Evolutionary conservation across 2,888 invertebrate genomes (phyloP).

Genomic region (Lycophotia porphyrea): DNA sequence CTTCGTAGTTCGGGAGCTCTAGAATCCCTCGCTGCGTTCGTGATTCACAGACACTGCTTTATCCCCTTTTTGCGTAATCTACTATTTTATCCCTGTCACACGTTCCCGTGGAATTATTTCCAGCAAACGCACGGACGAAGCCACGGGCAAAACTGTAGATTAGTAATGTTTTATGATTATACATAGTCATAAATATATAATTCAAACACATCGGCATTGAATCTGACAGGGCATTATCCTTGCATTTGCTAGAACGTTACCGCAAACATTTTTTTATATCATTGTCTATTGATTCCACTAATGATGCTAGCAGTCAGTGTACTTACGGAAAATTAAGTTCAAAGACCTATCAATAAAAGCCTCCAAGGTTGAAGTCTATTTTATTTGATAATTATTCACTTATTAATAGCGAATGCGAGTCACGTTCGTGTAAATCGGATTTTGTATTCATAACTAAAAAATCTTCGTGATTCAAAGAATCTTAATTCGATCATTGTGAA

Average conservation of each 20-base stretch:
- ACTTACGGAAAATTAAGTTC: slow-evolving; percentile 53
- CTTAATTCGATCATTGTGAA: slow-evolving; percentile 6
- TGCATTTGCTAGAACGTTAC: slow-evolving; percentile 23
- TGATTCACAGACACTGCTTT: too few relatives aligned
- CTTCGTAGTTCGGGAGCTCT: too few relatives aligned
- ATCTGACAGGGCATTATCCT: slow-evolving; percentile 32
- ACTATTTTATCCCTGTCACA: not conserved
- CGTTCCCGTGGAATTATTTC: not conserved
- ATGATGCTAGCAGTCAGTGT: slow-evolving; percentile 60
- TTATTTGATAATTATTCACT: slow-evolving; percentile 50
- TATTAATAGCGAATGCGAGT: slow-evolving; percentile 41
- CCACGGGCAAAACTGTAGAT: not conserved
- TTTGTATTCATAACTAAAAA: slow-evolving; percentile 23
- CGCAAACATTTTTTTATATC: slow-evolving; percentile 43
- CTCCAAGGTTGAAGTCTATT: slow-evolving; percentile 55
- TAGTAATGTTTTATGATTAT: not conserved
- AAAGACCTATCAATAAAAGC: slow-evolving; percentile 53
- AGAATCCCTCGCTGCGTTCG: too few relatives aligned
- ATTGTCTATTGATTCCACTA: slow-evolving; percentile 65
- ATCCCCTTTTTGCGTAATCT: too few relatives aligned
- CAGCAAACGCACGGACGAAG: not conserved
- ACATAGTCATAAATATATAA: not conserved
- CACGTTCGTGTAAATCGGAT: slow-evolving; percentile 48
- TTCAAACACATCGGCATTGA: slow-evolving; percentile 16
- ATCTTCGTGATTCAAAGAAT: too few relatives aligned